These are phyloP conservation scores for Puntigrus tetrazona DNA, from an alignment of 2,113 vertebrate species.

Conservation along the genomic window DNA sequence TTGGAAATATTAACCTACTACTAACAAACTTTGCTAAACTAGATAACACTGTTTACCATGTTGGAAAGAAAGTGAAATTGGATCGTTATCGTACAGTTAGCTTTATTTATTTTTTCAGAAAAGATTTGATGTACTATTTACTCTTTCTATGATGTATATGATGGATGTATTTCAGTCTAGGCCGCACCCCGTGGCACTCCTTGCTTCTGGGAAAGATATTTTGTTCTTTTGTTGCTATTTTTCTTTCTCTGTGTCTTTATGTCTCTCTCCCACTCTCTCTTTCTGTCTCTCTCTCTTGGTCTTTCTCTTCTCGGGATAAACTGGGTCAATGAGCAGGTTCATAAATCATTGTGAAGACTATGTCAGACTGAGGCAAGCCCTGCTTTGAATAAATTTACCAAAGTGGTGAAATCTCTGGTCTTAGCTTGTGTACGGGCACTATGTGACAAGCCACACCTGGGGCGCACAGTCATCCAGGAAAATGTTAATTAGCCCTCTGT, in stretches of 20 bases:
- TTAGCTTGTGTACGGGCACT: conserved; percentile 50
- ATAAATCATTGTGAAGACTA: conserved; percentile 78
- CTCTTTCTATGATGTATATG: background rate
- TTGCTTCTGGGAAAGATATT: conserved; percentile 10
- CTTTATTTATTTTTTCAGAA: background rate
- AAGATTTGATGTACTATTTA: background rate
- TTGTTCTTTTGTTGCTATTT: conserved; percentile 4
- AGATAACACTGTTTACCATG: background rate
- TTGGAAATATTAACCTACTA: background rate
- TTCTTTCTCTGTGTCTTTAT: conserved; percentile 25
- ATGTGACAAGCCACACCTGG: conserved; percentile 72
- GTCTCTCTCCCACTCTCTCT: conserved; percentile 19
- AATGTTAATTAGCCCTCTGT: conserved; percentile 70
- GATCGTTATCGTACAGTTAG: background rate
- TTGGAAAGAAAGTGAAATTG: background rate
- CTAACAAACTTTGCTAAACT: background rate
- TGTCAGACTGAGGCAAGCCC: conserved; percentile 69
- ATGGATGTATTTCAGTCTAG: background rate
- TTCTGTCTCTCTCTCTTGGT: conserved; percentile 28
- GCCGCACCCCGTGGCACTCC: conserved; percentile 2
- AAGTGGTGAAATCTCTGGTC: conserved; percentile 59
- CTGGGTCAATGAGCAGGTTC: conserved; percentile 79
- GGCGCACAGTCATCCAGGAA: conserved; percentile 64
- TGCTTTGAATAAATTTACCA: conserved; percentile 73
- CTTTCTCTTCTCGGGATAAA: conserved; percentile 67